Evolutionary conservation across 2,888 invertebrate genomes (phyloP).

Genomic region (Syritta pipiens): DNA sequence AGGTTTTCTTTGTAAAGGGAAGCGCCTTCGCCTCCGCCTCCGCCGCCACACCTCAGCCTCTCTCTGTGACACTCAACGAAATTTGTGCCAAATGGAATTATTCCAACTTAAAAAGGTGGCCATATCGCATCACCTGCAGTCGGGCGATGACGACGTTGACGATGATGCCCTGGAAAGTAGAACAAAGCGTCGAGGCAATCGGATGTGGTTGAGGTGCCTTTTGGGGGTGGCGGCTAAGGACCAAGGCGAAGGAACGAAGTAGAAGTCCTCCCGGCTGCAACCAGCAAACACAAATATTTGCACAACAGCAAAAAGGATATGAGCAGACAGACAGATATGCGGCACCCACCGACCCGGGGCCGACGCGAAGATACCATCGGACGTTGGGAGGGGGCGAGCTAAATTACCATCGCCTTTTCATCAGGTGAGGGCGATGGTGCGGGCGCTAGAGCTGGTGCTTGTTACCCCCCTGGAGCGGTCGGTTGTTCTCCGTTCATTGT

Average conservation of each 20-base stretch:
- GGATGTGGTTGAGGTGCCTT: no score
- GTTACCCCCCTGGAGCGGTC: constrained; percentile 30
- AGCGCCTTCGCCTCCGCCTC: no score
- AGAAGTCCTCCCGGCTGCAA: constrained; percentile 32
- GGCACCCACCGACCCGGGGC: background rate
- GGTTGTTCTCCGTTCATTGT: constrained; percentile 33
- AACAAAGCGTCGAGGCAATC: constrained; percentile 12
- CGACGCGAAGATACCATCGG: background rate
- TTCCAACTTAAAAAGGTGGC: constrained; percentile 54
- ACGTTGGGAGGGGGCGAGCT: background rate
- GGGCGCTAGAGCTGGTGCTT: constrained; percentile 13
- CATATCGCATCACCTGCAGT: constrained; percentile 39
- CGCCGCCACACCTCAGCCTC: constrained; percentile 1
- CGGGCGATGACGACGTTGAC: constrained; percentile 2
- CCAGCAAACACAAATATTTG: constrained; percentile 56
- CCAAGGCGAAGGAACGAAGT: constrained; percentile 19
- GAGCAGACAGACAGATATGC: constrained; percentile 16
- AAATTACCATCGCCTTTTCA: constrained; percentile 3
- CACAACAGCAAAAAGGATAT: constrained; percentile 25
- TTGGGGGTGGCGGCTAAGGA: background rate
- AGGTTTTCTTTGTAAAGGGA: constrained; percentile 62
- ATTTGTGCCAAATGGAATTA: constrained; percentile 56
- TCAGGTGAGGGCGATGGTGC: background rate
- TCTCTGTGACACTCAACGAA: constrained; percentile 38
- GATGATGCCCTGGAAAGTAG: constrained; percentile 8